Conservation (phyloP, 2,888 invertebrate genomes). For the Oligia latruncula region DNA sequence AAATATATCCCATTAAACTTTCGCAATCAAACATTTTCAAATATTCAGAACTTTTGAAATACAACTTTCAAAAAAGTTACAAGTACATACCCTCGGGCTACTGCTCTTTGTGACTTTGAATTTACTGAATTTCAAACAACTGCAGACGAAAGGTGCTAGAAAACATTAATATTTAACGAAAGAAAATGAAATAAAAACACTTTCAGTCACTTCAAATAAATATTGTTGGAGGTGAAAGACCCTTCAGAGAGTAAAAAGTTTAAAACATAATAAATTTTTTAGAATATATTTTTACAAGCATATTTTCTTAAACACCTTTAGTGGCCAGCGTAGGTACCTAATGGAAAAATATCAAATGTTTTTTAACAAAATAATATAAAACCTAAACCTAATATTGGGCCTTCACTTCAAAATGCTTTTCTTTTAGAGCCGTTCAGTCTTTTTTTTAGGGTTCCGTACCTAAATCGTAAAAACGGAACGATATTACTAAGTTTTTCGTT, state of each 20-base stretch:
- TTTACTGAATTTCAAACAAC: constrained; percentile 28
- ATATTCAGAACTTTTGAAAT: constrained; percentile 28
- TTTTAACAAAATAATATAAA: not conserved
- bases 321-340: not conserved
- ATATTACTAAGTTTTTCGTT: not conserved
- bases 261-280: constrained; percentile 6
- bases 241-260: not conserved
- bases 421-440: not conserved
- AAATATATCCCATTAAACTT: constrained; percentile 42
- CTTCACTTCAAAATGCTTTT: not conserved
- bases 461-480: too few species aligned
- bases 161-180: constrained; percentile 38
- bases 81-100: constrained; percentile 5
- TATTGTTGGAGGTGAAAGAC: constrained; percentile 22
- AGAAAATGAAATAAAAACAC: constrained; percentile 22
- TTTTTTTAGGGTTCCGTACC: not conserved
- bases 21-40: constrained; percentile 18
- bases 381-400: not conserved
- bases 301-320: constrained; percentile 1
- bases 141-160: constrained; percentile 25
- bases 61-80: constrained; percentile 14
- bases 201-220: constrained; percentile 33
- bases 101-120: constrained; percentile 28
- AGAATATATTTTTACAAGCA: constrained; percentile 1
- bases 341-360: not conserved